Conservation (phyloP, 2,113 vertebrate species). For the Muscicapa adusta region DNA sequence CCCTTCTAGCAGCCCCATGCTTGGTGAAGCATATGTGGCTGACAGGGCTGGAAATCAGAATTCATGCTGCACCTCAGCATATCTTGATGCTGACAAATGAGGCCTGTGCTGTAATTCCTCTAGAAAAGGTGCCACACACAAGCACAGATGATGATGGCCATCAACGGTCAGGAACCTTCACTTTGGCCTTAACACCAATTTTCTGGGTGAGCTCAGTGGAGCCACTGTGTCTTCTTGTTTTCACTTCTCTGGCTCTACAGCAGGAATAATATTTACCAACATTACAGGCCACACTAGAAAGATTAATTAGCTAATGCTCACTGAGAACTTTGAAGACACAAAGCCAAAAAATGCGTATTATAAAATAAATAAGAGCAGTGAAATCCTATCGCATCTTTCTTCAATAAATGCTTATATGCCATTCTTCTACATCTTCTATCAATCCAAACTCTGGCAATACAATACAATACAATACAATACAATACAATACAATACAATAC, state of each 20-base stretch:
- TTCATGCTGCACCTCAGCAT: not conserved
- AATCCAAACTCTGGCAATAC: not conserved
- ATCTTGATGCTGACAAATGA: not conserved
- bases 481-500: too few species aligned
- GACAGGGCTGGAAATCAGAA: not conserved
- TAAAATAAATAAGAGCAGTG: not conserved
- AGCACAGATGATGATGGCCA: not conserved
- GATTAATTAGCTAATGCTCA: not conserved
- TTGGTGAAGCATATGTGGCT: not conserved
- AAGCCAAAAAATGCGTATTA: not conserved
- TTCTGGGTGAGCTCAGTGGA: not conserved
- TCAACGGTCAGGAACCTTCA: not conserved
- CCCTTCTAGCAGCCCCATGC: not conserved
- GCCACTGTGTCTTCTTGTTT: not conserved
- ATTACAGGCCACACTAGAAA: not conserved
- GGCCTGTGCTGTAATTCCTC: not conserved
- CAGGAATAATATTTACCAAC: constrained; percentile 7
- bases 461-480: too few species aligned
- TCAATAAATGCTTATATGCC: not conserved
- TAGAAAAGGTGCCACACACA: not conserved
- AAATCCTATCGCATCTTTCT: not conserved
- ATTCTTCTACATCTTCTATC: not conserved
- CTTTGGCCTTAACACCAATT: not conserved
- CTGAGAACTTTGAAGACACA: not conserved
- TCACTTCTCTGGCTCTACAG: not conserved